Percentiles rank a stretch among this genome's conserved stretches.
Conservation (phyloP, 2,113 vertebrate genomes). For the Odocoileus hemionus region DNA sequence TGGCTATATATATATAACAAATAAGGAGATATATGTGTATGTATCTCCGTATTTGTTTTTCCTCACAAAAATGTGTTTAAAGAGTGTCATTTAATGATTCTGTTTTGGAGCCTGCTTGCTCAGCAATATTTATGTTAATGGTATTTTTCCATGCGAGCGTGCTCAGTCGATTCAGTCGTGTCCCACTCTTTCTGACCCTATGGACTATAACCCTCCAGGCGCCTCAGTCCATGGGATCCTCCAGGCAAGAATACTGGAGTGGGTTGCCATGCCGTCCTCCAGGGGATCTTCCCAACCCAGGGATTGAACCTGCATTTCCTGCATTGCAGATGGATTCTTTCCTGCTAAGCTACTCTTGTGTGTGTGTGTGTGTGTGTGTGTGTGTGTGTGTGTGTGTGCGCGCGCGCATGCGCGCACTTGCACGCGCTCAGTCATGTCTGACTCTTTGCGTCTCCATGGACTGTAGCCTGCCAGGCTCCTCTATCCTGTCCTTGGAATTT, state of each 20-base stretch:
- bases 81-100: not conserved
- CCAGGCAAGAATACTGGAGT: not conserved
- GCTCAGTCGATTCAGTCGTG: not conserved
- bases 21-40: not conserved
- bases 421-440: not conserved
- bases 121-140: not conserved
- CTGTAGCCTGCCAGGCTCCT: not conserved
- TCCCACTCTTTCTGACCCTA: not conserved
- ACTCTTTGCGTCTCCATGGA: not conserved
- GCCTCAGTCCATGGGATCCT: not conserved
- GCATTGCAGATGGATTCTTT: not conserved
- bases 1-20: not conserved
- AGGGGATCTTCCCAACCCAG: not conserved
- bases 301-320: not conserved
- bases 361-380: not conserved
- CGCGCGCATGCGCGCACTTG: not conserved
- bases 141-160: not conserved
- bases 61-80: not conserved
- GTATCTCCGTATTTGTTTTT: not conserved
- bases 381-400: not conserved
- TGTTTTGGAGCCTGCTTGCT: not conserved
- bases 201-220: not conserved
- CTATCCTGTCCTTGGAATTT: not conserved
- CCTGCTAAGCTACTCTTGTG: not conserved
- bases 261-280: not conserved